phyloP scores from a whole-genome alignment of 2,888 invertebrate species.

The Masnerella sp. region DNA sequence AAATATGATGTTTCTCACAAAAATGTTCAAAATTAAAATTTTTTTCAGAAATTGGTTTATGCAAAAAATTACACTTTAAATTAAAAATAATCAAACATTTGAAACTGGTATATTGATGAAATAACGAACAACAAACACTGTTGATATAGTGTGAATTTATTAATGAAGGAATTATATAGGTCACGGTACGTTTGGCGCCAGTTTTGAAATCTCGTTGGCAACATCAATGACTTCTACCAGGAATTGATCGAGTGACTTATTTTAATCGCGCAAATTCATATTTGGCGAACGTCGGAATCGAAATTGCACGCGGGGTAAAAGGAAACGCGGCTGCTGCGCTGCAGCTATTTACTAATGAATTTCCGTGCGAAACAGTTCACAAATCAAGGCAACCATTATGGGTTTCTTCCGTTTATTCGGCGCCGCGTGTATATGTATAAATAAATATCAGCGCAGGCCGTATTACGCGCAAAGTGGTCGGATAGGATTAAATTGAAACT shows the following conservation, averaged over 20 bases:
- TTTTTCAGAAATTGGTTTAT: no score
- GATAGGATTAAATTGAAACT: slow-evolving; percentile 59
- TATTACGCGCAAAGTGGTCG: slow-evolving; percentile 53
- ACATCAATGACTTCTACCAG: not conserved
- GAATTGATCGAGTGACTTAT: slow-evolving; percentile 12
- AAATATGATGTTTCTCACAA: no score
- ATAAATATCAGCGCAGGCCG: slow-evolving; percentile 50
- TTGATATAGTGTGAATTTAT: no score
- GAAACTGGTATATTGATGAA: no score
- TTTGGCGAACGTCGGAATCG: slow-evolving; percentile 9
- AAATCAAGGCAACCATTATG: slow-evolving; percentile 56
- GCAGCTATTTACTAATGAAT: slow-evolving; percentile 58
- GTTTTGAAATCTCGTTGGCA: not conserved
- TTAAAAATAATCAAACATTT: no score
- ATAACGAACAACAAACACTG: no score
- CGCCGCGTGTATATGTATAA: slow-evolving; percentile 42
- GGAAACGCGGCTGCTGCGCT: slow-evolving; percentile 13
- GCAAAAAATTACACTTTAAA: no score
- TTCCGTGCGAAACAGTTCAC: slow-evolving; percentile 45
- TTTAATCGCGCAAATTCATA: slow-evolving; percentile 21
- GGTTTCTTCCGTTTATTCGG: slow-evolving; percentile 55
- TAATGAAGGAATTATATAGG: no score
- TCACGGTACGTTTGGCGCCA: not conserved
- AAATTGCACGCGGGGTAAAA: slow-evolving; percentile 32
- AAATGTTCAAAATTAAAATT: no score